These are phyloP conservation scores for Nomada flava DNA, from an alignment of 2,888 invertebrate species.

Conservation along the genomic window DNA sequence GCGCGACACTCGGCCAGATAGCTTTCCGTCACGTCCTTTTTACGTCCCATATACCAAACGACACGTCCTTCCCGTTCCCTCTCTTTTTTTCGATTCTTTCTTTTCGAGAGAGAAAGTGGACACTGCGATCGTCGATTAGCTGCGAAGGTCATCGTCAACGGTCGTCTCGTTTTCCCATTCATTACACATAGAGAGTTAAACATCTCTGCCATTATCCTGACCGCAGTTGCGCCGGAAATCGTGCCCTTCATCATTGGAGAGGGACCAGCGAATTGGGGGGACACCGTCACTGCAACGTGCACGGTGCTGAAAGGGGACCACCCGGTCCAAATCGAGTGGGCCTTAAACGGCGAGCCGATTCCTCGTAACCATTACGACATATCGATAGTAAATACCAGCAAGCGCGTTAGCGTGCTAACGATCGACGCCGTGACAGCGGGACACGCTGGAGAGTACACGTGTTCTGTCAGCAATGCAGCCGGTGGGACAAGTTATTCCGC, in stretches of 20 bases:
- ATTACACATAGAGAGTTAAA: background rate
- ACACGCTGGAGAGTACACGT: constrained; percentile 89
- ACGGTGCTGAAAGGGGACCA: constrained; percentile 90
- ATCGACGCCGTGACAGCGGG: constrained; percentile 88
- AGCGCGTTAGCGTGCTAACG: constrained; percentile 87
- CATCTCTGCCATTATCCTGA: background rate
- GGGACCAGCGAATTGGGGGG: constrained; percentile 89
- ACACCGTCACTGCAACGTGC: constrained; percentile 89
- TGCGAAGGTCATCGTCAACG: background rate
- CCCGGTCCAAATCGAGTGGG: constrained; percentile 91
- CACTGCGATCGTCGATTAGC: background rate
- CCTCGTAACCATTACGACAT: constrained; percentile 83
- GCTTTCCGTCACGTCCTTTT: constrained; percentile 18
- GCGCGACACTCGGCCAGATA: constrained; percentile 47
- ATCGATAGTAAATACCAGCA: constrained; percentile 86
- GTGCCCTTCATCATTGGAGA: constrained; percentile 89
- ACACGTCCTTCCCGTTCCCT: background rate
- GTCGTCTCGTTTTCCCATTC: background rate
- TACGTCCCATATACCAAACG: background rate
- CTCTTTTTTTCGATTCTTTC: too few relatives aligned
- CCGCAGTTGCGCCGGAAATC: constrained; percentile 90
- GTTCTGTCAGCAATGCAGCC: constrained; percentile 88
- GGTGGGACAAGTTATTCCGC: constrained; percentile 87
- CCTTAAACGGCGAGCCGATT: constrained; percentile 88
- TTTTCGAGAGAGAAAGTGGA: background rate